Percentiles rank a stretch among this genome's conserved stretches.
Conservation (phyloP, 2,113 vertebrate species). For the Eubucco bourcierii region DNA sequence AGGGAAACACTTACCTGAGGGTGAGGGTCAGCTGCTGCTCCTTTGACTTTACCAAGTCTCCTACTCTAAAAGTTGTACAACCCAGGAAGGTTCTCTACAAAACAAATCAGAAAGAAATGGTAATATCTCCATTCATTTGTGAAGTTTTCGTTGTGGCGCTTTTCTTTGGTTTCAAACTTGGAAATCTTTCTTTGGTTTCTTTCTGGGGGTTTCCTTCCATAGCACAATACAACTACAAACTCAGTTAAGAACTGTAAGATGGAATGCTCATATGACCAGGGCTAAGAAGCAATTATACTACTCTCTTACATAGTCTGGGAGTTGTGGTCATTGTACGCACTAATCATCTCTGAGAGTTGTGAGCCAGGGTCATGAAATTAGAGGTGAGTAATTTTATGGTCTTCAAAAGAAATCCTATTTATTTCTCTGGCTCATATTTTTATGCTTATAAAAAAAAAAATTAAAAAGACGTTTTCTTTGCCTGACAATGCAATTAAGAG, state of each 20-base stretch:
- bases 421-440: not conserved
- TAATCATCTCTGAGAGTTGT: not conserved
- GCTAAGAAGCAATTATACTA: not conserved
- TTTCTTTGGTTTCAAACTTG: not conserved
- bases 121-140: not conserved
- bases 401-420: not conserved
- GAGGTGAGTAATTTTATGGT: not conserved
- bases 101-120: conserved; percentile 28
- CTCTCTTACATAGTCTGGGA: not conserved
- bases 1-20: conserved; percentile 83
- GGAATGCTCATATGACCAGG: not conserved
- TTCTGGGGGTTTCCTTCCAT: not conserved
- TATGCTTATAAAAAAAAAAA: not conserved
- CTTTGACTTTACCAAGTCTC: conserved; percentile 89
- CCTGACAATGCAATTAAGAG: not conserved
- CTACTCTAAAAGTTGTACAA: conserved; percentile 87
- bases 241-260: not conserved
- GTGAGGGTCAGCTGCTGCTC: conserved; percentile 88
- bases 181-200: not conserved
- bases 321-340: not conserved
- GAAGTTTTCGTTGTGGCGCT: not conserved
- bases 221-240: not conserved
- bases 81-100: conserved; percentile 91
- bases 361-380: not conserved
- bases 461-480: not conserved